phyloP scores from a whole-genome alignment of 2,113 vertebrate genomes.

The Ranitomeya variabilis region DNA sequence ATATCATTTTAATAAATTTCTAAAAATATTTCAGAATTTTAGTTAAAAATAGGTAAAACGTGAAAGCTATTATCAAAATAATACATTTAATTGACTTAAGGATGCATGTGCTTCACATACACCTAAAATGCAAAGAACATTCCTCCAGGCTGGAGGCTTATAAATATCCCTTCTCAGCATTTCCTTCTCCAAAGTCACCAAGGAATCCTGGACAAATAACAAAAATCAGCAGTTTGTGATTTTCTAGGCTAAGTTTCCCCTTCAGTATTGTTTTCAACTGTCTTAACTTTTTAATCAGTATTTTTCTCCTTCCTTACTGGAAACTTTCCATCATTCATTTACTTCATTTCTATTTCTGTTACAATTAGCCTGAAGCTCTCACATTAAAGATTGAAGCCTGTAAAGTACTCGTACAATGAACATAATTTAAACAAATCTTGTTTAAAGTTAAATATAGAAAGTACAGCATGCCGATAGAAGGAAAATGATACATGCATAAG shows the following conservation, averaged over 20 bases:
- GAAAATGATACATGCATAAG: not conserved
- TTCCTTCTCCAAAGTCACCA: conserved; percentile 31
- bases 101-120: not conserved
- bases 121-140: conserved; percentile 27
- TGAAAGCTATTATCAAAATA: conserved; percentile 3
- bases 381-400: not conserved
- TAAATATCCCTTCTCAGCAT: conserved; percentile 17
- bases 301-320: conserved; percentile 21
- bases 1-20: too few relatives aligned
- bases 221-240: conserved; percentile 47
- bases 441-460: conserved; percentile 3
- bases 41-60: not conserved
- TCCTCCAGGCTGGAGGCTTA: conserved; percentile 34
- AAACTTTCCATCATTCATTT: conserved; percentile 39
- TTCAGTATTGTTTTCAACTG: conserved; percentile 33
- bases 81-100: not conserved
- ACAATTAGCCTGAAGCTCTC: conserved; percentile 20
- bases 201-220: conserved; percentile 42
- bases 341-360: conserved; percentile 9
- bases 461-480: not conserved
- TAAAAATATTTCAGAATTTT: not conserved
- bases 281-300: conserved; percentile 28
- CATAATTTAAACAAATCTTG: conserved; percentile 3
- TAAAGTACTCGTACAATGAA: not conserved
- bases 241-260: conserved; percentile 26